Conservation (phyloP, 1,140 invertebrate genomes). For the Spodoptera litura region DNA sequence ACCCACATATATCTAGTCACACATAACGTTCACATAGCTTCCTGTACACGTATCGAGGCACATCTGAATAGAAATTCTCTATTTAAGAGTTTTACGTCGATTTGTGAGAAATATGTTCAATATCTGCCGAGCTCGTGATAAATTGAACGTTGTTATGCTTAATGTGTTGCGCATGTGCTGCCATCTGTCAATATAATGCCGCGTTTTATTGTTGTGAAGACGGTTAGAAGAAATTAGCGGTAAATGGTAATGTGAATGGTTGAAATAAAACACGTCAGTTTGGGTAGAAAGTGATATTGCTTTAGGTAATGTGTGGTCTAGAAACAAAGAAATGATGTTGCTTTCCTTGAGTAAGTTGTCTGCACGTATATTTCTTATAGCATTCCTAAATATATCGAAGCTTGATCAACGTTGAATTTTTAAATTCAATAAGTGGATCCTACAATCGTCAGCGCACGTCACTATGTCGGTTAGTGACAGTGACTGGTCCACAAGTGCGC, state of each 20-base stretch:
- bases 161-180: background rate
- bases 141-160: background rate
- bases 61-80: slow-evolving; percentile 6
- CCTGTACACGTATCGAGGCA: background rate
- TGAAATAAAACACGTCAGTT: background rate
- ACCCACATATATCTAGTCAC: too few species aligned
- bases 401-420: too few species aligned
- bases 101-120: slow-evolving; percentile 8
- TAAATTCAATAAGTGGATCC: too few species aligned
- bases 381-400: too few species aligned
- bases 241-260: background rate
- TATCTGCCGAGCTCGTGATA: slow-evolving; percentile 10
- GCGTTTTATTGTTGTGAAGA: background rate
- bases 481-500: too few species aligned
- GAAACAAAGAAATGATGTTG: too few species aligned
- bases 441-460: too few species aligned
- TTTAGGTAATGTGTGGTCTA: background rate
- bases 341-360: too few species aligned
- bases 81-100: background rate
- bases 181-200: slow-evolving; percentile 18
- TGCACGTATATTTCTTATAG: too few species aligned
- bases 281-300: background rate
- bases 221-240: background rate
- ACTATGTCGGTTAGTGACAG: too few species aligned
- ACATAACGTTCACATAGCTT: background rate